phyloP scores from a whole-genome alignment of 1,140 invertebrate species.

The Dreissena rostriformis region DNA sequence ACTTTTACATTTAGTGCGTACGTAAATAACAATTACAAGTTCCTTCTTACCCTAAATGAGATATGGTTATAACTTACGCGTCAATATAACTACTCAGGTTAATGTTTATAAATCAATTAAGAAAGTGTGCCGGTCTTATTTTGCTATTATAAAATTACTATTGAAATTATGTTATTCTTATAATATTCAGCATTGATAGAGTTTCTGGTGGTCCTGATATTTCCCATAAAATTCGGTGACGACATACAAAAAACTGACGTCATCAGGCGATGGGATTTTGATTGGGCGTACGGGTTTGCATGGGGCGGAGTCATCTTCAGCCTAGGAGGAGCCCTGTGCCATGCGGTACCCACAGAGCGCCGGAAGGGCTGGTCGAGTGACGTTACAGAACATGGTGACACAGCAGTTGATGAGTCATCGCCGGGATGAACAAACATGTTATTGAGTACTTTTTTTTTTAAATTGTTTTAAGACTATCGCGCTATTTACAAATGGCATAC shows the following conservation, averaged over 20 bases:
- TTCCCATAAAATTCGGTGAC: slow-evolving; percentile 63
- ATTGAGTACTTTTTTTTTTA: too few relatives aligned
- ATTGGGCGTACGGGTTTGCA: slow-evolving; percentile 67
- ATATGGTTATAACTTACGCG: not conserved
- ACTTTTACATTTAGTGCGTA: too few relatives aligned
- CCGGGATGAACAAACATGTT: too few relatives aligned
- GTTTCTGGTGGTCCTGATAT: slow-evolving; percentile 59
- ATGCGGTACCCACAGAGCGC: slow-evolving; percentile 47
- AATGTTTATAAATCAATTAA: not conserved
- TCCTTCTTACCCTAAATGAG: too few relatives aligned
- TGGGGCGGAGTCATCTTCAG: slow-evolving; percentile 68
- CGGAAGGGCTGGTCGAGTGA: too few relatives aligned
- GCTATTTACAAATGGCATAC: too few relatives aligned
- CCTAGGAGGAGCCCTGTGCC: slow-evolving; percentile 54
- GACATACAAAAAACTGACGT: slow-evolving; percentile 48
- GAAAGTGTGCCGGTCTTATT: slow-evolving; percentile 4
- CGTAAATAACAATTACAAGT: too few relatives aligned
- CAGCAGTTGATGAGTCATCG: too few relatives aligned
- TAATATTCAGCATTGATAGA: slow-evolving; percentile 59
- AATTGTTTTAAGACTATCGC: too few relatives aligned
- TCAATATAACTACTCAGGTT: not conserved
- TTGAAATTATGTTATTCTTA: not conserved
- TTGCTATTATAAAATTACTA: not conserved
- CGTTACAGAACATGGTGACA: too few relatives aligned
- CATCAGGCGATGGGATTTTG: slow-evolving; percentile 65